A percentile compares a stretch with the other conserved stretches of the same genome.
Evolutionary conservation across 2,797 vertebrate genomes (phyloP).

Genomic region (Spea hammondii): DNA sequence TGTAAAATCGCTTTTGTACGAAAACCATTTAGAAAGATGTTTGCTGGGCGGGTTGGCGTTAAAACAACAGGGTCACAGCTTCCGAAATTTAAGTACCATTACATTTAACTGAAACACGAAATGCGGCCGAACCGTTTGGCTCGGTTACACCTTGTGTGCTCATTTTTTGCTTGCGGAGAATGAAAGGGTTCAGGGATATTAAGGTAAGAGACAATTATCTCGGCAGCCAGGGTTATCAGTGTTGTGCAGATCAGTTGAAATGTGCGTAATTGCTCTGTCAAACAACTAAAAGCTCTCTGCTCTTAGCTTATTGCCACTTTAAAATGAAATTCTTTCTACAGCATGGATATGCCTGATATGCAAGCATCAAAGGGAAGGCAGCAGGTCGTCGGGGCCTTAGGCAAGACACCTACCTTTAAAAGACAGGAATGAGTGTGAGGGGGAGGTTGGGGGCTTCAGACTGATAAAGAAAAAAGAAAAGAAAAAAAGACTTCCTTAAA

Average conservation of each 20-base stretch:
- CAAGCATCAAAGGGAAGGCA: constrained; percentile 81
- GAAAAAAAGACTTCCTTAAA: not conserved
- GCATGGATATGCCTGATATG: constrained; percentile 74
- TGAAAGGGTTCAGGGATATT: constrained; percentile 61
- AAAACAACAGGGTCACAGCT: not conserved
- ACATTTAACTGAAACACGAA: not conserved
- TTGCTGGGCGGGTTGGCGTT: no score
- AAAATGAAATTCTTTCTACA: constrained; percentile 86
- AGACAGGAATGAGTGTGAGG: constrained; percentile 58
- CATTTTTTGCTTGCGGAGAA: constrained; percentile 9
- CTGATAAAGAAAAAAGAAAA: constrained; percentile 30
- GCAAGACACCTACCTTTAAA: constrained; percentile 63
- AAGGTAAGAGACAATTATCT: constrained; percentile 69
- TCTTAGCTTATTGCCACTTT: constrained; percentile 79
- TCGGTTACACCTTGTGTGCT: constrained; percentile 45
- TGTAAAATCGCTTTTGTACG: no score
- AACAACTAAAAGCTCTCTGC: constrained; percentile 67
- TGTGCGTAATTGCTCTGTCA: constrained; percentile 82
- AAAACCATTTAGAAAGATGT: no score
- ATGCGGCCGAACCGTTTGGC: not conserved
- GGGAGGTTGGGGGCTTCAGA: constrained; percentile 7
- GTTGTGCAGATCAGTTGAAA: constrained; percentile 67
- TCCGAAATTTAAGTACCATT: not conserved
- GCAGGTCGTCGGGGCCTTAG: constrained; percentile 62
- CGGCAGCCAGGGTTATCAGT: constrained; percentile 64